phyloP scores from a whole-genome alignment of 2,888 invertebrate species.

The Matsumyia berberina region DNA sequence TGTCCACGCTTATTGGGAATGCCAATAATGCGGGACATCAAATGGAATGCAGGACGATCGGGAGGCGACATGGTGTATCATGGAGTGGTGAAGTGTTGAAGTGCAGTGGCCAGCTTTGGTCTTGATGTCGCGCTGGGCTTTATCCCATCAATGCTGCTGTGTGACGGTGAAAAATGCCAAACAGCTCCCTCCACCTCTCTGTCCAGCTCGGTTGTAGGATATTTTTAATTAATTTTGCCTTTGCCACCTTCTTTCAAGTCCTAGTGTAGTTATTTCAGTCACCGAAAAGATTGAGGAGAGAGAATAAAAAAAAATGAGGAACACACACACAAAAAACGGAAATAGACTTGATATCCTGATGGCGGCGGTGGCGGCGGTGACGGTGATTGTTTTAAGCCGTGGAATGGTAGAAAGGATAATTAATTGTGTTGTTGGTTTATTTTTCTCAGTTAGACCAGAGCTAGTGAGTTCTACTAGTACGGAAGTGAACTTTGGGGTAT shows the following conservation, averaged over 20 bases:
- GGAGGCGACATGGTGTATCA: neutral
- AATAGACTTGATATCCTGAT: constrained; percentile 50
- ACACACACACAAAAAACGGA: neutral
- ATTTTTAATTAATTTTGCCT: constrained; percentile 75
- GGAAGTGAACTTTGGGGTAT: constrained; percentile 15
- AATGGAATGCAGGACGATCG: constrained; percentile 17
- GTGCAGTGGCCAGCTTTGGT: neutral
- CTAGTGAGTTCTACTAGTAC: neutral
- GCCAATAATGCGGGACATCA: constrained; percentile 58
- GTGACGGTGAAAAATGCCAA: constrained; percentile 70
- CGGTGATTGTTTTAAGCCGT: constrained; percentile 60
- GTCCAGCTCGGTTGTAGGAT: constrained; percentile 34
- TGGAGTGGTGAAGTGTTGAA: too few relatives aligned
- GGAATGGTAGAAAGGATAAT: constrained; percentile 66
- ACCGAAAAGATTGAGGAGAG: constrained; percentile 6
- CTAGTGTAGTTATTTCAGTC: constrained; percentile 29
- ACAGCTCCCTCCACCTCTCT: constrained; percentile 25
- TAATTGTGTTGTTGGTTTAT: constrained; percentile 67
- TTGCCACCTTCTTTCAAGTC: constrained; percentile 62
- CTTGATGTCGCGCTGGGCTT: neutral
- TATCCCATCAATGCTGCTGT: constrained; percentile 27
- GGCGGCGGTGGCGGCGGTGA: neutral
- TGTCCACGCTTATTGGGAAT: constrained; percentile 25
- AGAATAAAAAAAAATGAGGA: neutral
- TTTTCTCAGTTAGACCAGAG: constrained; percentile 11